Evolutionary conservation across 2,797 vertebrate genomes (phyloP), one percentile per base, ranked within the genome.

Genomic region (Mormyrops boulengeri): DNA sequence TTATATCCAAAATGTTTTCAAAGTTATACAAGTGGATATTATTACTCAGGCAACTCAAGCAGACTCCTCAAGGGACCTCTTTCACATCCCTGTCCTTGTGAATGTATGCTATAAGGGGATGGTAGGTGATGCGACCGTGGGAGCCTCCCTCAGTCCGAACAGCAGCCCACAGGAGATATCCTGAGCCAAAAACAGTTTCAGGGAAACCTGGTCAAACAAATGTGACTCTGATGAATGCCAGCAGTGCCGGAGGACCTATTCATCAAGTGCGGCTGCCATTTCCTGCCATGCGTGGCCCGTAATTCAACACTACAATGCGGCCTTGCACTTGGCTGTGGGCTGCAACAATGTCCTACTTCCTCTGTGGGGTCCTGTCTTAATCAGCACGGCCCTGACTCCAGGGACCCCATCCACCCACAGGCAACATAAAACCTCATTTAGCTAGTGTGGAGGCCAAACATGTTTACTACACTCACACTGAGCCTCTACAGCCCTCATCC

Each of bases 291-390:
- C 19, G n/a, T 41, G 22, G 38, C 87, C 87, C n/a, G 22, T 69
- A 88, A 88, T 2, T 60, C 62, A 91, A 82, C 53, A 89, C 57
- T 87, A 44, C 88, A 38, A 87, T 92, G 85, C 86, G n/a, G 6
- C 66, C 69, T 34, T n/a, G n/a, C 38, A 91, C 38, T 93, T 90
- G 91, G 91, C 89, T 41, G 2, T 52, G 80, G 90, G 52, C 89
- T 91, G 62, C 88, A 84, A 92, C 89, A 94, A 91, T 91, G 92
- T 87, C 91, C 52, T 60, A 34, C 22, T 90, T 90, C 87, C 89
- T 86, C 49, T 19, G 53, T 85, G 89, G 77, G 44, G 41, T 52
- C n/a, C 82, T 49, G 62, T 57, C 9, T 77, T 8, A 89, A 87
- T 41, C 89, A 89, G 47, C 84, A 86, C 82, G 19, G 53, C 9